phyloP scores from a whole-genome alignment of 2,888 invertebrate species.

The Pyrrhosoma nymphula region DNA sequence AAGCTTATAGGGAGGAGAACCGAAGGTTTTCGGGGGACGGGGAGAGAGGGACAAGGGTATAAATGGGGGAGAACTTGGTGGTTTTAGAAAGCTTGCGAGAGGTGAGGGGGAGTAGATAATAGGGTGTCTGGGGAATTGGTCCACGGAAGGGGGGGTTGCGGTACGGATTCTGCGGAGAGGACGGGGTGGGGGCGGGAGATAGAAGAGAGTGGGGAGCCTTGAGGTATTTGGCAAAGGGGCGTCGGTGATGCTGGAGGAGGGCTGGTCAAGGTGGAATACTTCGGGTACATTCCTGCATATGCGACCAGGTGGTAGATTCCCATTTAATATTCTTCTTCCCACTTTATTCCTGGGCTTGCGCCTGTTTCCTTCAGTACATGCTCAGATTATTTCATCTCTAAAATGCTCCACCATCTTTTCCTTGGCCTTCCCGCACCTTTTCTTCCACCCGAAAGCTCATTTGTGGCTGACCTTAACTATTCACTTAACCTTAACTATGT shows the following conservation, averaged over 20 bases:
- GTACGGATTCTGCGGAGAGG: background rate
- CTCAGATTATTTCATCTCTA: no score
- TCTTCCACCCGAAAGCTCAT: no score
- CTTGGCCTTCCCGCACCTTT: no score
- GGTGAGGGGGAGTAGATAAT: slow-evolving; percentile 21
- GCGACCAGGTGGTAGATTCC: no score
- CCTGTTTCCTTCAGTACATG: no score
- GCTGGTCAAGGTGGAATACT: background rate
- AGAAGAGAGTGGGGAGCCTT: background rate
- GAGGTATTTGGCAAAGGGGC: background rate
- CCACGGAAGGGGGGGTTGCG: background rate
- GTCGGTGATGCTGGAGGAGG: background rate
- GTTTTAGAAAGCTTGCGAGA: slow-evolving; percentile 23
- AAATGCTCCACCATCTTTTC: no score
- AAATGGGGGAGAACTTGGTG: background rate
- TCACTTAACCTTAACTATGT: no score
- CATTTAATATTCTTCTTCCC: no score
- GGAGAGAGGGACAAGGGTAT: background rate
- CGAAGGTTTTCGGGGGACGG: background rate
- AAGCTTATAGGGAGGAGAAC: background rate
- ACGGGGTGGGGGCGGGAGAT: background rate
- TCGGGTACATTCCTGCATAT: background rate
- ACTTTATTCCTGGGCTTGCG: no score
- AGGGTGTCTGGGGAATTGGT: slow-evolving; percentile 5
- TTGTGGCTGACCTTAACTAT: no score